These are phyloP conservation scores for Lymantria monacha DNA, from an alignment of 2,888 invertebrate genomes.

Conservation along the genomic window DNA sequence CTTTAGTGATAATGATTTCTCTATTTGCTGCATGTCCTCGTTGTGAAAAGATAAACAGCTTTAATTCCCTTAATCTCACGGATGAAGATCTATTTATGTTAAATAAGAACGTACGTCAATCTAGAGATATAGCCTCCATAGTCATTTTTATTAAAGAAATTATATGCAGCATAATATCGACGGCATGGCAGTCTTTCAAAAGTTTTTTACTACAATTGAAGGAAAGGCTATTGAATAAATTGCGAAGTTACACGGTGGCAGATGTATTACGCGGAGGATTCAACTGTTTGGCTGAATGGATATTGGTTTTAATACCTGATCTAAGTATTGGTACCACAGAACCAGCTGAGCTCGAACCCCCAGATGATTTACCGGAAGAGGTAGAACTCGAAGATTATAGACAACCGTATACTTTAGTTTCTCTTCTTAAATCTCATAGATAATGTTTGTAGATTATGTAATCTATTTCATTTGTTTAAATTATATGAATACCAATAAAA, in stretches of 20 bases:
- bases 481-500: no score
- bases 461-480: no score
- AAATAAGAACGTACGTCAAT: conserved; percentile 12
- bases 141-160: conserved; percentile 41
- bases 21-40: conserved; percentile 4
- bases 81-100: conserved; percentile 13
- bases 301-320: not conserved
- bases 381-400: not conserved
- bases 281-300: conserved; percentile 40
- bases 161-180: conserved; percentile 40
- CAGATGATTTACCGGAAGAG: not conserved
- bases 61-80: not conserved
- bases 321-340: not conserved
- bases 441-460: no score
- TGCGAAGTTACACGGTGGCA: conserved; percentile 46
- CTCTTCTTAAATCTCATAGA: not conserved
- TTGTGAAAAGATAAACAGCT: conserved; percentile 1
- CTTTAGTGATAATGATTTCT: conserved; percentile 7
- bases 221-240: conserved; percentile 45
- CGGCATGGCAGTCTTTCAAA: conserved; percentile 37
- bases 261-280: conserved; percentile 46
- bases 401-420: conserved; percentile 5
- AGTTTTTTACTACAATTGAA: conserved; percentile 41
- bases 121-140: conserved; percentile 36
- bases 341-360: not conserved